Base-by-base conservation (phyloP, 2,888 invertebrate genomes). In the Homarus gammarus region DNA sequence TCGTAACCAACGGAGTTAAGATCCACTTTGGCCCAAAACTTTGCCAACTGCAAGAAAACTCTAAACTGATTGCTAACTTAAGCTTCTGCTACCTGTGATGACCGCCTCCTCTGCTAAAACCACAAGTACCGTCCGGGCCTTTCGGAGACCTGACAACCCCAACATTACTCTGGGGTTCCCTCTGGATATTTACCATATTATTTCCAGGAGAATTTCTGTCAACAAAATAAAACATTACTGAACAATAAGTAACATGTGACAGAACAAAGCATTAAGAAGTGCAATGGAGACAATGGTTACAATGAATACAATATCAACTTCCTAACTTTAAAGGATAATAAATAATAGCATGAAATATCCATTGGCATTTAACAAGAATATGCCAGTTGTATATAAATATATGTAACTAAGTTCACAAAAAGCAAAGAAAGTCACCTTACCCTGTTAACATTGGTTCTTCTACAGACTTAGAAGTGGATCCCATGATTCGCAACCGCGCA, bases 371-470 rank as follows among this genome's bases (percentile, higher is more conserved):
- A 18, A n/a, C 56, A 56, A 56, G 18, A 56, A 56, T 56, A 56
- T 56, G 15, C 56, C 18, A 73, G 27, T 31, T 73, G 33, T 73
- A 75, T 75, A 75, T 75, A 75, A 36, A 75, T 44, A 75, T 75
- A 75, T 38, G 36, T 38, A 75, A 36, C 31, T 75, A 75, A 0
- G 18, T 73, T 31, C n/a, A n/a, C 44, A 44, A 12, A 44, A 44
- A 8, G 12, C 12, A 44, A 44, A 44, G 12, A 5, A 8, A 44
- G 5, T 44, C n/a, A 18, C 68, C 84, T 73, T 72, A 89, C 89
- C 89, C 84, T 27, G 84, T 79, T 38, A 85, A 31, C 84, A 85
- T 89, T 22, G 83, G 88, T 56, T 89, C 89, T 70, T 89, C 89
- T 0, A 89, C 84, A 31, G 89, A 89, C n/a, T 89, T 89, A 8